Percentiles rank a stretch among this genome's conserved stretches.
phyloP scores from a whole-genome alignment of 2,797 vertebrate genomes.

The Danio aesculapii region DNA sequence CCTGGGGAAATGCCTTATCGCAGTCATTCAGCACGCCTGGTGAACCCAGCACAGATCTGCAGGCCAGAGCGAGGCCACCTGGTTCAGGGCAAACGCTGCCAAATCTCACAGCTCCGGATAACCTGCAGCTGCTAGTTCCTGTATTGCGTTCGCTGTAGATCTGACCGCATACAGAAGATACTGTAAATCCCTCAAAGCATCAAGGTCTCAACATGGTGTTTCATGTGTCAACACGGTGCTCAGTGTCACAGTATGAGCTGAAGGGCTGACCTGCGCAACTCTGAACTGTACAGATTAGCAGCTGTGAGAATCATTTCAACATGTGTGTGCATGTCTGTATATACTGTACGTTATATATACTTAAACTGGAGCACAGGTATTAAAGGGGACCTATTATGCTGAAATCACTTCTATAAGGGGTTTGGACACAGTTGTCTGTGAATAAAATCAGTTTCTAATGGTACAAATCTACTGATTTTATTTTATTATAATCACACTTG shows the following conservation, averaged over 20 bases:
- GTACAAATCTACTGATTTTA: no score
- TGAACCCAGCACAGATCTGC: slow-evolving; percentile 55
- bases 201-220: slow-evolving; percentile 23
- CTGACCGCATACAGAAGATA: background rate
- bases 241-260: slow-evolving; percentile 11
- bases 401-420: no score
- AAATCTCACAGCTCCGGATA: slow-evolving; percentile 49
- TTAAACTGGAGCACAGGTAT: no score
- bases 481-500: no score
- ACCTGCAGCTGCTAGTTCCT: slow-evolving; percentile 43
- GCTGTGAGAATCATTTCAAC: background rate
- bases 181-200: slow-evolving; percentile 35
- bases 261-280: slow-evolving; percentile 14
- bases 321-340: background rate
- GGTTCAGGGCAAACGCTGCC: slow-evolving; percentile 55
- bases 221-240: slow-evolving; percentile 31
- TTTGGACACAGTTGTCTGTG: no score
- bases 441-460: no score
- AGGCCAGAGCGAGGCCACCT: slow-evolving; percentile 60
- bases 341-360: background rate
- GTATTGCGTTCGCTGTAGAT: slow-evolving; percentile 32
- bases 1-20: slow-evolving; percentile 71
- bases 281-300: slow-evolving; percentile 30
- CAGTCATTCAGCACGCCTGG: slow-evolving; percentile 54
- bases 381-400: no score